Base-by-base conservation (phyloP, 2,797 vertebrate species). In the Pseudomugil gertrudae region DNA sequence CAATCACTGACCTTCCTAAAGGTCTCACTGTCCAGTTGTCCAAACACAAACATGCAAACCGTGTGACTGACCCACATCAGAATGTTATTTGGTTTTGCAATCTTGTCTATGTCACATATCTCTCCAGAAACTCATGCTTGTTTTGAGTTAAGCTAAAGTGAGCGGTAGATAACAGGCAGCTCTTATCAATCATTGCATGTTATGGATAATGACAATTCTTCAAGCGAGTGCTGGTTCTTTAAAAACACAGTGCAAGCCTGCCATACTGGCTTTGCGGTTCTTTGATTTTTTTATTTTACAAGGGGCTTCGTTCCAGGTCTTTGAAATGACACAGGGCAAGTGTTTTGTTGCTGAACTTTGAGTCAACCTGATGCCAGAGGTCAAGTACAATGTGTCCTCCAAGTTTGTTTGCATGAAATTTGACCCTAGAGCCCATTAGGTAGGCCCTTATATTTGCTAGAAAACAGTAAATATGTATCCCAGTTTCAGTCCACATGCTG, bases 1-100 rank as follows among this genome's bases (percentile, higher is more conserved):
- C 65, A 74, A 79, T 76, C 59, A 1, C 82, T 87, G 93, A 85
- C 82, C 90, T 92, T 91, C 90, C 61, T 63, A 78, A 88, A 87
- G 87, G 89, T 89, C 84, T 86, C 73, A 65, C 57, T 63, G 78
- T 86, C 84, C 84, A 89, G 82, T 85, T 89, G 82, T 85, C 79
- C 66, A 80, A 84, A 73, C 57, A 71, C 66, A 68, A 58, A 51
- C 58, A 66, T 7, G 50, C 55, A 64, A 29, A 45, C 70, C 26
- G 56, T 40, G 54, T 65, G 69, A 72, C 56, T 80, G 83, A 78
- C 78, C 72, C 57, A 45, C 48, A 55, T 1, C 66, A 47, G 35
- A 76, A 77, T 63, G 76, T 63, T 32, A 63, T 78, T 78, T 57
- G 19, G 11, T 36, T 36, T 43, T 57, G n/a, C 40, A 45, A 57